Evolutionary conservation across 2,113 vertebrate genomes (phyloP), one percentile per base, ranked within the genome.

Genomic region (Rana temporaria): DNA sequence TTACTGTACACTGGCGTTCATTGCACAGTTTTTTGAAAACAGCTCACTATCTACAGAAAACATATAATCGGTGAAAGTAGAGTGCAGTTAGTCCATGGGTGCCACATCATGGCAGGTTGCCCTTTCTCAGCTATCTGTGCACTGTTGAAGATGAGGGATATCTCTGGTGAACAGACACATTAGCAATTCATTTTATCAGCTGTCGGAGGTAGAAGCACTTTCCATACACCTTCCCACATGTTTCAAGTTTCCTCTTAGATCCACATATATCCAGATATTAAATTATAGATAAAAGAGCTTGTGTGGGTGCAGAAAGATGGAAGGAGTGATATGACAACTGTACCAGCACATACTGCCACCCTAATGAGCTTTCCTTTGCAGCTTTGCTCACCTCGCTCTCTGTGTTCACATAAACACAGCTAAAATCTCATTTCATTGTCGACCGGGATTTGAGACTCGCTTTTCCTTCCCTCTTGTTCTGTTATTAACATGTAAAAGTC

Each of bases 241-340:
- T 83, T 83, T 83, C 81, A 83, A 83, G 81, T 83, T 83, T 83
- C 72, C 72, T 83, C 81, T 83, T 83, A 83, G 81, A 83, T 83
- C 81, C 81, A 83, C 81, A 76, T 76, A 83, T 76, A 83, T 83
- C 71, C 81, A 76, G 81, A 83, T 83, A 83, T 83, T 83, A 83
- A 83, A 83, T 83, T 83, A 83, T 83, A 83, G 81, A 83, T 83
- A 83, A 83, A 83, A 83, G 81, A 76, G 68, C 30, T 68, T 83
- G 81, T 83, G 81, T 83, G 81, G 81, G 81, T 83, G 81, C 71
- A 17, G 34, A 68, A 72, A 83, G 81, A 83, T 83, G 81, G 81
- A 83, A 76, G 72, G 73, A 83, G 32, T 83, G 81, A 83, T 83
- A 83, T 55, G 53, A 76, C 81, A 83, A 72, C 81, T 64, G 68